Conservation (phyloP, 2,797 vertebrate genomes). For the Cichlasoma orientale region DNA sequence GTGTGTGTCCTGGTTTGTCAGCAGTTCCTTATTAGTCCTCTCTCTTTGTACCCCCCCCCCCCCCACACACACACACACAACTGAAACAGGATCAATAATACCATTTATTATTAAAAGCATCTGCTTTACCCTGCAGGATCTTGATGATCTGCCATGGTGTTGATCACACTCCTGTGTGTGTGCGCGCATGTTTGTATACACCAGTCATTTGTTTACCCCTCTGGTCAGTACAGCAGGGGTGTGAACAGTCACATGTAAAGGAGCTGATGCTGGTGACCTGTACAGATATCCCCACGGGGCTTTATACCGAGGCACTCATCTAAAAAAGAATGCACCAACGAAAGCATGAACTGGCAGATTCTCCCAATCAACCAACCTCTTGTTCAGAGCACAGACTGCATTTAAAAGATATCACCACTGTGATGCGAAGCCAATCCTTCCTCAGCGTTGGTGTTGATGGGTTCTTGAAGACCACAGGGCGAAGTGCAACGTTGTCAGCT, state of each 20-base stretch:
- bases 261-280: conserved; percentile 54
- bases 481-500: neutral
- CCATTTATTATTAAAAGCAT: conserved; percentile 69
- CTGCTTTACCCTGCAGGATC: conserved; percentile 56
- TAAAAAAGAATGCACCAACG: conserved; percentile 5
- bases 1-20: conserved; percentile 22
- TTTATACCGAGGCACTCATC: conserved; percentile 12
- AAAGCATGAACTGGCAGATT: neutral
- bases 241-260: conserved; percentile 73
- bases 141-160: conserved; percentile 49
- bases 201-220: conserved; percentile 73
- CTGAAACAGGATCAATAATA: conserved; percentile 65
- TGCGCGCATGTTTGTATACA: conserved; percentile 38
- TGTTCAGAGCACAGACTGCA: neutral
- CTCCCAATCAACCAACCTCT: neutral
- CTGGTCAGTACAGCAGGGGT: conserved; percentile 61
- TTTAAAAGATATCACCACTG: neutral
- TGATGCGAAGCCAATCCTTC: neutral
- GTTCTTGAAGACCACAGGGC: neutral
- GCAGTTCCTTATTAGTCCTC: conserved; percentile 36
- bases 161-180: conserved; percentile 29
- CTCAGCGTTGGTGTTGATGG: neutral
- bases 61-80: neutral
- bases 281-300: conserved; percentile 26
- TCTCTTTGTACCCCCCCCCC: conserved; percentile 5